Evolutionary conservation across 2,113 vertebrate genomes (phyloP), one percentile per base, ranked within the genome.

Genomic region (Macaca fascicularis): DNA sequence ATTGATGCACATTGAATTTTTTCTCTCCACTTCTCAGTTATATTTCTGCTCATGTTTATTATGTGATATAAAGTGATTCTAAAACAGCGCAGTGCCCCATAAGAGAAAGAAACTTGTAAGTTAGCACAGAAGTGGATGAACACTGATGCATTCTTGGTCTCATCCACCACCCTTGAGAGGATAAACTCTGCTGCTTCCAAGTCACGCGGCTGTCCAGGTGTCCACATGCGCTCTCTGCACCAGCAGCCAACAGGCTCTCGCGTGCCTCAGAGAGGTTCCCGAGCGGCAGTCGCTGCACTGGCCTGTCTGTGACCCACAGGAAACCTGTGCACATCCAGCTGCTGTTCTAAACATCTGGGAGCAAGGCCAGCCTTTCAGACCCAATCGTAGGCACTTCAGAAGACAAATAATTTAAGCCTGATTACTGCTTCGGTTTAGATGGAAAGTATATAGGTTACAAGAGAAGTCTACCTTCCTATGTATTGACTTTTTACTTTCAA

Each of bases 71-170:
- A 98, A 97, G 97, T 97, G 98, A 98, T 96, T 87, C 96, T 97
- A 97, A 98, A 98, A 98, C 95, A 97, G 96, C 98, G 76, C 83
- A 96, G 95, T 93, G 80, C 95, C 94, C 97, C 98, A 84, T 97
- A 98, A 97, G 97, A 95, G 94, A 97, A 86, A 97, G 96, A 97
- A 98, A 97, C 91, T 91, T 97, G 89, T 84, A 86, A 43, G 48
- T 97, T 93, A 98, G 95, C 94, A 94, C 64, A 96, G 93, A 88
- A 96, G 93, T 91, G 93, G 82, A 97, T 89, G 75, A 94, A 95
- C 96, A 96, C 75, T 88, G 96, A 96, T 95, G 96, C 93, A 14
- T 96, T 95, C 91, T 52, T 88, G 85, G 93, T 85, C 74, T 27
- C 87, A 48, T 59, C 70, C 48, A 94, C 80, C 81, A 59, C 48